Evolutionary conservation across 53 echinoderm and acorn worm genomes (phyloP).

Genomic region (Luidia sarsii): DNA sequence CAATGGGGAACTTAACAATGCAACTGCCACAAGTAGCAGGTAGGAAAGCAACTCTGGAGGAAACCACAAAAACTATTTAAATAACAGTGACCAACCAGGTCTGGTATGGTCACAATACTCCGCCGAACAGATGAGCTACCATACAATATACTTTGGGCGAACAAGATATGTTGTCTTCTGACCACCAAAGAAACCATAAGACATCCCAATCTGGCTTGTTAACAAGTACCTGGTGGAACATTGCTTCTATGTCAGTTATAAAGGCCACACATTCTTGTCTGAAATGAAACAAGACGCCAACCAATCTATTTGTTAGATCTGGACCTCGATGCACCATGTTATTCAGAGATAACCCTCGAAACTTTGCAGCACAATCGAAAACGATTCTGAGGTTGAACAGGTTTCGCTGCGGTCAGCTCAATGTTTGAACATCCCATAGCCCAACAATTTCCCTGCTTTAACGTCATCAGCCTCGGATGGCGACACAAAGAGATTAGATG

Average conservation of each 20-base stretch:
- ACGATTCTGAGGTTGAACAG: slow-evolving; percentile 51
- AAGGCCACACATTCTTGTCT: slow-evolving; percentile 59
- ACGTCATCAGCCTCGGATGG: no score
- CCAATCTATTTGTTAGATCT: slow-evolving; percentile 64
- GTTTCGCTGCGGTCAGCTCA: no score
- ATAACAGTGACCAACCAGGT: no score
- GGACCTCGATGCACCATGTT: slow-evolving; percentile 59
- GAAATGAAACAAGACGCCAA: slow-evolving; percentile 60
- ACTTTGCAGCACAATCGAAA: slow-evolving; percentile 58
- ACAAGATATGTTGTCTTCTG: slow-evolving; percentile 25
- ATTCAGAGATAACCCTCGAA: slow-evolving; percentile 49
- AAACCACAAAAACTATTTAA: no score
- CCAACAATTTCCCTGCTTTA: no score
- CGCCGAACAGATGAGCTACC: slow-evolving; percentile 58
- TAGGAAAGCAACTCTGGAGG: no score
- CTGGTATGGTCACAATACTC: no score
- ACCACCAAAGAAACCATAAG: slow-evolving; percentile 71
- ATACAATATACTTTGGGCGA: slow-evolving; percentile 39
- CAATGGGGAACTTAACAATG: no score
- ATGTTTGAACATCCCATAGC: no score
- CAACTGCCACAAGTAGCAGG: no score
- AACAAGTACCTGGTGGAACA: slow-evolving; percentile 78
- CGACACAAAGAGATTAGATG: no score
- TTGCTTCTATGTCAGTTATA: slow-evolving; percentile 67
- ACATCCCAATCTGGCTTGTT: slow-evolving; percentile 35